Conservation (phyloP, 1,140 invertebrate genomes). For the Drosophila pseudoananassae region DNA sequence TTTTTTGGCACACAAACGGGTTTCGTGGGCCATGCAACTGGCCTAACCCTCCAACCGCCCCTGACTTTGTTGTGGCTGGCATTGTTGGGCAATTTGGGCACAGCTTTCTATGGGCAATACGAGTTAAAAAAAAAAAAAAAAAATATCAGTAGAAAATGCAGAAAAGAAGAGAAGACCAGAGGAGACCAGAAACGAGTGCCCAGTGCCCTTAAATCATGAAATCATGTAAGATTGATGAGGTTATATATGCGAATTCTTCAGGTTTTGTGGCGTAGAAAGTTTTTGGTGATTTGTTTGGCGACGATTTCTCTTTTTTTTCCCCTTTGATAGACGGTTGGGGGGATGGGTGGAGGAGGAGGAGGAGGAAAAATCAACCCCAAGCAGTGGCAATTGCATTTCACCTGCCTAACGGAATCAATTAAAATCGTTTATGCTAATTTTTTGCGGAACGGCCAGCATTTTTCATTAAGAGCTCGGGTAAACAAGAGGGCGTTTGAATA, state of each 20-base stretch:
- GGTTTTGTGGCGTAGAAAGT: slow-evolving; percentile 33
- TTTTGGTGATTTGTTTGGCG: slow-evolving; percentile 36
- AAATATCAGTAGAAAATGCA: slow-evolving; percentile 1
- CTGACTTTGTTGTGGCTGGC: not conserved
- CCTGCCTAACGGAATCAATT: slow-evolving; percentile 60
- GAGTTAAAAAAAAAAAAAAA: too few relatives aligned
- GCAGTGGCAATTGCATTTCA: slow-evolving; percentile 45
- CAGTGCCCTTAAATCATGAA: slow-evolving; percentile 22
- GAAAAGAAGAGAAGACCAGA: not conserved
- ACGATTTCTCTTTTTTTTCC: slow-evolving; percentile 34
- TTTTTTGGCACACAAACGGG: slow-evolving; percentile 68
- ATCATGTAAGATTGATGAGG: slow-evolving; percentile 59
- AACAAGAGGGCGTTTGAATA: slow-evolving; percentile 36
- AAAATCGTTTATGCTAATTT: slow-evolving; percentile 74
- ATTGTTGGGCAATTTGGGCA: slow-evolving; percentile 46
- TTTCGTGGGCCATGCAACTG: slow-evolving; percentile 10
- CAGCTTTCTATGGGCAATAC: slow-evolving; percentile 65
- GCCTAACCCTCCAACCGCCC: not conserved
- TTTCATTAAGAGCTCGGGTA: slow-evolving; percentile 67
- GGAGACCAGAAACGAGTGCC: slow-evolving; percentile 4
- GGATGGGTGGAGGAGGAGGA: too few relatives aligned
- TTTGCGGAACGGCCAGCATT: slow-evolving; percentile 45
- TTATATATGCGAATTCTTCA: slow-evolving; percentile 23
- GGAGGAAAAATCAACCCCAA: not conserved
- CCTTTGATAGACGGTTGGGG: too few relatives aligned